Conservation (phyloP, 92 coral and sea anemone genomes). For the Scolanthus callimorphus region DNA sequence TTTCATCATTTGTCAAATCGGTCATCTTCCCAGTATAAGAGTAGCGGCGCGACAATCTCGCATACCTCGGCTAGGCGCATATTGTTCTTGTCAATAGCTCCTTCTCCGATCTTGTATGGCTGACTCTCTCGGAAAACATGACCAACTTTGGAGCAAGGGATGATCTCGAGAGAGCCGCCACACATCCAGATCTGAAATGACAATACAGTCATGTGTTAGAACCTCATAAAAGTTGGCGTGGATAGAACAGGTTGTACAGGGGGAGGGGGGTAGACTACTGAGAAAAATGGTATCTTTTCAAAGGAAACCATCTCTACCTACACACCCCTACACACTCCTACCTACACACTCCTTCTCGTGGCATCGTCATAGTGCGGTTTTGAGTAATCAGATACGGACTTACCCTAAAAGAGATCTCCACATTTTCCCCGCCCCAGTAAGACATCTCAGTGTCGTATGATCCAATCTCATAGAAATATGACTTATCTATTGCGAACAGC, state of each 20-base stretch:
- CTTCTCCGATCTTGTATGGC: slow-evolving; percentile 90
- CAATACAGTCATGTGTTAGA: neutral
- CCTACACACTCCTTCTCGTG: too few species aligned
- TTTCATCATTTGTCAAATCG: too few species aligned
- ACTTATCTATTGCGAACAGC: slow-evolving; percentile 84
- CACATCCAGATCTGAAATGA: slow-evolving; percentile 97
- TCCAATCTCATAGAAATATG: slow-evolving; percentile 87
- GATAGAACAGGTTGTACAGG: too few species aligned
- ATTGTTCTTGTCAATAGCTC: slow-evolving; percentile 87
- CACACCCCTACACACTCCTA: too few species aligned
- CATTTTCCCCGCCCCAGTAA: slow-evolving; percentile 99
- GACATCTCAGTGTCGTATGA: slow-evolving; percentile 96
- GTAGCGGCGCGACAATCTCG: too few species aligned
- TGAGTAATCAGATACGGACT: too few species aligned
- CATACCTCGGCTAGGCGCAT: slow-evolving; percentile 83
- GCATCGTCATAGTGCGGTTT: too few species aligned
- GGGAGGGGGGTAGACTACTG: too few species aligned
- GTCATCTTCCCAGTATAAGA: too few species aligned
- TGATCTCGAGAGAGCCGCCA: slow-evolving; percentile 92
- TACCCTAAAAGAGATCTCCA: slow-evolving; percentile 97
- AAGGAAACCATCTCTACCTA: too few species aligned
- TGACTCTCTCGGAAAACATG: slow-evolving; percentile 98
- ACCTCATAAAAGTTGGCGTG: neutral
- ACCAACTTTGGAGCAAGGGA: slow-evolving; percentile 98
- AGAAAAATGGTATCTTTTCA: too few species aligned